phyloP scores from a whole-genome alignment of 1,140 invertebrate genomes.

The Drosophila sproati region DNA sequence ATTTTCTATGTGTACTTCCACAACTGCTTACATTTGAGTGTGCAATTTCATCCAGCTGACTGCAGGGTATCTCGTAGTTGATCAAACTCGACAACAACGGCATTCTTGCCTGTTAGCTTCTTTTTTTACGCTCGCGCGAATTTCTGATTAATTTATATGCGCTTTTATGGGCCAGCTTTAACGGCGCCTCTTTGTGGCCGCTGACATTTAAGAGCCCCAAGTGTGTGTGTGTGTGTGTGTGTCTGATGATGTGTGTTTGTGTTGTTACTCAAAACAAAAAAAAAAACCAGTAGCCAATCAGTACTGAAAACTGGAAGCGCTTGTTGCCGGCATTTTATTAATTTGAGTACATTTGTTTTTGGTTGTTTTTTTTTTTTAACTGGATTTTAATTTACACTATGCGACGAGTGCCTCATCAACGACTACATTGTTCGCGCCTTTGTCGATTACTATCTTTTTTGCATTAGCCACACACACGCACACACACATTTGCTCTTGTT shows the following conservation, averaged over 20 bases:
- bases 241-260: background rate
- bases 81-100: no score
- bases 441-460: constrained; percentile 65
- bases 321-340: constrained; percentile 17
- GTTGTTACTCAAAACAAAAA: no score
- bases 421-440: constrained; percentile 58
- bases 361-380: constrained; percentile 33
- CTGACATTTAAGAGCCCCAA: constrained; percentile 44
- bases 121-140: background rate
- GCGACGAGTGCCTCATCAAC: constrained; percentile 39
- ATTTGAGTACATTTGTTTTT: constrained; percentile 29
- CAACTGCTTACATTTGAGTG: no score
- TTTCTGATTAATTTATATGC: constrained; percentile 63
- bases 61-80: no score
- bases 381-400: constrained; percentile 42
- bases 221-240: background rate
- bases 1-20: no score
- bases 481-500: constrained; percentile 8
- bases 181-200: constrained; percentile 11
- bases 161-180: constrained; percentile 28
- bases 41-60: no score
- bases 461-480: constrained; percentile 40
- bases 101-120: no score
- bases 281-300: constrained; percentile 22
- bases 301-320: constrained; percentile 17